Percentiles rank a stretch among this genome's conserved stretches.
These are phyloP conservation scores for Spheniscus mendiculus DNA, from an alignment of 2,113 vertebrate species.

Conservation along the genomic window DNA sequence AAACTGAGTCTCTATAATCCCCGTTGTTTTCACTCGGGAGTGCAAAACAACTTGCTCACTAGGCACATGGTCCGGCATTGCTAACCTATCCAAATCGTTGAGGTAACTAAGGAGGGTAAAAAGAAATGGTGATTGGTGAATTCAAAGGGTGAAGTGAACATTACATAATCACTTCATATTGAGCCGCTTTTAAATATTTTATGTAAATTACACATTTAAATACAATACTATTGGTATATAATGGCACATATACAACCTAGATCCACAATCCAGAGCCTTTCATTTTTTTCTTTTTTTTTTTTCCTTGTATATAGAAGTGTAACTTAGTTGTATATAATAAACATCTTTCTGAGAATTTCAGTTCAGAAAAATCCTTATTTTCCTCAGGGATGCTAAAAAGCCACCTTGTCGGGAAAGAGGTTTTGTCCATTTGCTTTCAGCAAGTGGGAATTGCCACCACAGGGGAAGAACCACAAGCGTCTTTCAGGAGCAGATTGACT, in stretches of 20 bases:
- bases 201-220: not conserved
- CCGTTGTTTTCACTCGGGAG: conserved; percentile 94
- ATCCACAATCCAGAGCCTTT: not conserved
- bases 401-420: rapidly evolving
- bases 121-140: not conserved
- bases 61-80: conserved; percentile 76
- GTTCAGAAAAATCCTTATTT: not conserved
- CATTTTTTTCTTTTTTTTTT: not conserved
- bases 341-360: not conserved
- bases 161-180: not conserved
- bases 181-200: not conserved
- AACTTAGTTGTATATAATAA: not conserved
- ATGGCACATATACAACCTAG: not conserved
- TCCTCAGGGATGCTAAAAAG: not conserved
- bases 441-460: not conserved
- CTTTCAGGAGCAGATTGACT: not conserved
- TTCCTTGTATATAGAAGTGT: not conserved
- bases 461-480: not conserved
- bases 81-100: conserved; percentile 74
- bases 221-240: rapidly evolving
- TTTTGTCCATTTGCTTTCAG: not conserved
- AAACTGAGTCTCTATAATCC: conserved; percentile 94
- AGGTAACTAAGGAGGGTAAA: conserved; percentile 68
- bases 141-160: not conserved
- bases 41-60: conserved; percentile 93